phyloP scores from a whole-genome alignment of 2,888 invertebrate genomes.

The Creontiades dilutus region DNA sequence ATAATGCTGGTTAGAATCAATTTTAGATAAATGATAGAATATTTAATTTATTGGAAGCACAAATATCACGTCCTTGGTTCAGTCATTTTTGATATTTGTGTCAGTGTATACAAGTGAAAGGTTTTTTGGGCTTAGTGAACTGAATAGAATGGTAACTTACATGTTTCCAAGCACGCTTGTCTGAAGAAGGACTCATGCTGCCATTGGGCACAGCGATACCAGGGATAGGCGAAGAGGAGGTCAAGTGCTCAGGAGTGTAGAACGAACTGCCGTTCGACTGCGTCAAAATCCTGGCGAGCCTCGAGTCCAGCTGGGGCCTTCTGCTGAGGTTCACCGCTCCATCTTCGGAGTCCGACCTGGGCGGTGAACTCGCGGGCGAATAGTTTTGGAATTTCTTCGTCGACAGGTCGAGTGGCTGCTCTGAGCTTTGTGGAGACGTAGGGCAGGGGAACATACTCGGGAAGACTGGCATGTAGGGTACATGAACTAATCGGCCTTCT shows the following conservation, averaged over 20 bases:
- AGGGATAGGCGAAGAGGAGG: conserved; percentile 78
- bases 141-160: conserved; percentile 73
- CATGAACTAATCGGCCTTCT: conserved; percentile 81
- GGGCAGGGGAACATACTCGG: conserved; percentile 72
- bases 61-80: too few species aligned
- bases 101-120: too few species aligned
- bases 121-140: too few species aligned
- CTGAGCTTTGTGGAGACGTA: conserved; percentile 77
- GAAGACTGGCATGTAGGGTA: conserved; percentile 78
- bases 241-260: conserved; percentile 76
- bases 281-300: conserved; percentile 80
- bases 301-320: conserved; percentile 80
- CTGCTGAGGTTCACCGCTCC: conserved; percentile 88
- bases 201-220: conserved; percentile 76
- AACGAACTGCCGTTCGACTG: conserved; percentile 77
- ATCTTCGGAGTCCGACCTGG: conserved; percentile 83
- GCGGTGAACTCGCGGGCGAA: conserved; percentile 83
- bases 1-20: too few species aligned
- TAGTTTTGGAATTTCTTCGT: conserved; percentile 86
- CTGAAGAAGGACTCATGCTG: conserved; percentile 79
- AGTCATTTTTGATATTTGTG: too few species aligned
- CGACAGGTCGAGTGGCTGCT: conserved; percentile 94
- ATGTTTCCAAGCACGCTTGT: conserved; percentile 83
- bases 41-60: too few species aligned
- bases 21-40: too few species aligned